phyloP scores from a whole-genome alignment of 2,888 invertebrate species.

The Psylliodes chrysocephalus region DNA sequence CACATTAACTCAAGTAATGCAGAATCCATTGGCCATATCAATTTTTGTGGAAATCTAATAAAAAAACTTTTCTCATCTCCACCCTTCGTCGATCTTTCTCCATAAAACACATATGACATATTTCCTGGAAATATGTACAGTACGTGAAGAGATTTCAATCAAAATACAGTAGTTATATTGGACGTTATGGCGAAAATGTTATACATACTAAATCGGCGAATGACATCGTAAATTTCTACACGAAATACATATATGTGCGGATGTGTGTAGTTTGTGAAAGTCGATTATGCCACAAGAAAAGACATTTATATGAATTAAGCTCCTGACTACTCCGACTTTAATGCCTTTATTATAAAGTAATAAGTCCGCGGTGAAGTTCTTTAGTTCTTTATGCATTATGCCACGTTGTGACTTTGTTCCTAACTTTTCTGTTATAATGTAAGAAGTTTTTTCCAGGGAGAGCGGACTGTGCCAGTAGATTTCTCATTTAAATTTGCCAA shows the following conservation, averaged over 20 bases:
- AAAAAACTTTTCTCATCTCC: slow-evolving; percentile 16
- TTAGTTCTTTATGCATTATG: not conserved
- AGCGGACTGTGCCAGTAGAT: too few relatives aligned
- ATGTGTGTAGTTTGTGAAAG: slow-evolving; percentile 9
- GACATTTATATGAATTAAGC: slow-evolving; percentile 26
- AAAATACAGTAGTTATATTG: slow-evolving; percentile 19
- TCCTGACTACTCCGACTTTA: slow-evolving; percentile 4
- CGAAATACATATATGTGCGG: slow-evolving; percentile 4
- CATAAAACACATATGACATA: slow-evolving; percentile 25
- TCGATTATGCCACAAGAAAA: slow-evolving; percentile 17
- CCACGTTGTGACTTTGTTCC: not conserved
- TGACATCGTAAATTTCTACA: slow-evolving; percentile 2
- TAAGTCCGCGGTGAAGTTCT: slow-evolving; percentile 1
- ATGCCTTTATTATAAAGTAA: slow-evolving; percentile 20
- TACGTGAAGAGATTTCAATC: slow-evolving; percentile 24
- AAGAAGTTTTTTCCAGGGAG: too few relatives aligned
- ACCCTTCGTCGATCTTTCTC: not conserved
- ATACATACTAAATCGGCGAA: slow-evolving; percentile 24
- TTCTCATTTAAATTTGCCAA: not conserved
- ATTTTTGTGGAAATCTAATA: slow-evolving; percentile 20
- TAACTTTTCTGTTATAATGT: not conserved
- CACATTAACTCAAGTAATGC: slow-evolving; percentile 17
- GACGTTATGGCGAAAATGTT: slow-evolving; percentile 21
- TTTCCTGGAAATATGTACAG: slow-evolving; percentile 20
- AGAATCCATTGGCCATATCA: slow-evolving; percentile 19